Conservation (phyloP, 1,140 invertebrate genomes). For the Spodoptera litura region DNA sequence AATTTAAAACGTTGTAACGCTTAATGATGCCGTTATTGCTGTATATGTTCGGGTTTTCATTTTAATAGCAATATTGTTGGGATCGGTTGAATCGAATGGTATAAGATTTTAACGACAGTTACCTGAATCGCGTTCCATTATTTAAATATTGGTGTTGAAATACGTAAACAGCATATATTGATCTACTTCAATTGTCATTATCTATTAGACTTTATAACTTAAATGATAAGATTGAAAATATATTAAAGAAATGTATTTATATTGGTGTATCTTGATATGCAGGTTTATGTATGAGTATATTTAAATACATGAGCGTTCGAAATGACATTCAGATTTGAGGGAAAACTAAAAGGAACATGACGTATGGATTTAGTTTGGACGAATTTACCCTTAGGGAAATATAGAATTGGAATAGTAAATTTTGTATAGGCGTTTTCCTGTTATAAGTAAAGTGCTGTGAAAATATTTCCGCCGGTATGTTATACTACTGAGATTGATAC, state of each 20-base stretch:
- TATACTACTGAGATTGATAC: background rate
- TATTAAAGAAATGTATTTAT: too few species aligned
- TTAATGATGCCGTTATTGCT: slow-evolving; percentile 7
- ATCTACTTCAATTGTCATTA: too few species aligned
- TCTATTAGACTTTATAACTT: too few species aligned
- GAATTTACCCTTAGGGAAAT: slow-evolving; percentile 15
- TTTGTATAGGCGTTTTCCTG: background rate
- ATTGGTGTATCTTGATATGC: too few species aligned
- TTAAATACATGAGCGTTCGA: slow-evolving; percentile 12
- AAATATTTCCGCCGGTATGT: background rate
- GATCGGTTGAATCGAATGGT: background rate
- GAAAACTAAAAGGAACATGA: slow-evolving; percentile 28
- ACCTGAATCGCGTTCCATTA: slow-evolving; percentile 14
- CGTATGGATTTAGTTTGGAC: slow-evolving; percentile 8
- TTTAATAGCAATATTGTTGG: slow-evolving; percentile 28
- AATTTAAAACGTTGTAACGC: slow-evolving; percentile 19
- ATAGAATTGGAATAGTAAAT: slow-evolving; percentile 22
- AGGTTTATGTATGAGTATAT: background rate
- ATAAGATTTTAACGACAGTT: slow-evolving; percentile 18
- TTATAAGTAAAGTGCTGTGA: background rate
- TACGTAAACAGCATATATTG: too few species aligned
- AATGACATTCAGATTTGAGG: slow-evolving; percentile 7
- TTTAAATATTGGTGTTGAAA: slow-evolving; percentile 5
- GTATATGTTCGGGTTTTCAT: slow-evolving; percentile 11
- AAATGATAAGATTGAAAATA: too few species aligned